phyloP scores from a whole-genome alignment of 2,797 vertebrate species.

The Platalea minor region DNA sequence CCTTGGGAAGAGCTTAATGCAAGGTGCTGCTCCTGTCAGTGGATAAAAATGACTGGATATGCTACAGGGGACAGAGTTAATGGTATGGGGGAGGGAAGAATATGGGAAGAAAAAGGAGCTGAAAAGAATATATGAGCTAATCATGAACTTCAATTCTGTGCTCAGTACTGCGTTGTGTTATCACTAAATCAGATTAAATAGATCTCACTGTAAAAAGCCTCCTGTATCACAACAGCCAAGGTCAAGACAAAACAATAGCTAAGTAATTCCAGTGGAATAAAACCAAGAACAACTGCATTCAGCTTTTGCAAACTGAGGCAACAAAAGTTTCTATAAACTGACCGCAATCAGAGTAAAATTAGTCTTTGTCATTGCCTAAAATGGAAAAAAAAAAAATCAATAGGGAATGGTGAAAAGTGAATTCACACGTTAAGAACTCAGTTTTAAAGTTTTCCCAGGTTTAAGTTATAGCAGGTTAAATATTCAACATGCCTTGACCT shows the following conservation, averaged over 20 bases:
- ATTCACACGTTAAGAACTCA: neutral
- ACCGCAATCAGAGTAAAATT: neutral
- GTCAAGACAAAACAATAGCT: constrained; percentile 23
- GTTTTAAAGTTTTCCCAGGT: neutral
- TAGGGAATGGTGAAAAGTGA: neutral
- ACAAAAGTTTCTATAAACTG: neutral
- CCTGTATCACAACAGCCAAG: neutral
- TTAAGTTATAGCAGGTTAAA: neutral
- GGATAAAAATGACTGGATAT: neutral
- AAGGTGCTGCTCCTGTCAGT: neutral
- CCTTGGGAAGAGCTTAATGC: neutral
- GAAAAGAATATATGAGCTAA: constrained; percentile 27
- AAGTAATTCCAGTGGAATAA: neutral
- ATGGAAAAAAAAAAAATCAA: neutral
- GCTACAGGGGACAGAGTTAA: neutral
- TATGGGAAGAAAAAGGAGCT: neutral
- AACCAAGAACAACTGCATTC: neutral
- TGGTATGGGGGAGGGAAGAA: neutral
- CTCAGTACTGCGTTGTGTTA: neutral
- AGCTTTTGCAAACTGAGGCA: neutral
- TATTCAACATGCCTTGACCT: neutral
- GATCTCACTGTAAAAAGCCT: constrained; percentile 6
- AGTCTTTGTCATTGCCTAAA: neutral
- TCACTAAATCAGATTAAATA: constrained; percentile 33
- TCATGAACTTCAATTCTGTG: constrained; percentile 21